These are phyloP conservation scores for Melanotaenia maccullochi DNA, from an alignment of 2,797 vertebrate genomes.

Conservation along the genomic window DNA sequence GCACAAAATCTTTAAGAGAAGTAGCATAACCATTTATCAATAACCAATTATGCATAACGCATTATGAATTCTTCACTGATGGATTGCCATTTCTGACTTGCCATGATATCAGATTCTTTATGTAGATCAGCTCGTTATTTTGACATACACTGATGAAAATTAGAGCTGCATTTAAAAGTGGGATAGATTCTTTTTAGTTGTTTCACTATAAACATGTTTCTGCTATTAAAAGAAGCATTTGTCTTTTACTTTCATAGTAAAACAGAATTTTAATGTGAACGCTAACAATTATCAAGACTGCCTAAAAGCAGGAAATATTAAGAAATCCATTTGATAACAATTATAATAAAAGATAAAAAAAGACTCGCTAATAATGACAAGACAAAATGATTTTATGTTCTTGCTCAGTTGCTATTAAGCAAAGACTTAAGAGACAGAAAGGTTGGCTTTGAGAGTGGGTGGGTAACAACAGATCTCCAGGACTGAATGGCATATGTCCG, in stretches of 20 bases:
- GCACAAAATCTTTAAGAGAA: not conserved
- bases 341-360: not conserved
- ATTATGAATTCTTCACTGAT: not conserved
- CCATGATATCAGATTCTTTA: not conserved
- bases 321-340: not conserved
- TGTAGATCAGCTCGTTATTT: not conserved
- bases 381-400: conserved; percentile 75
- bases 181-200: conserved; percentile 1
- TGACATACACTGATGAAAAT: fast-evolving
- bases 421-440: conserved; percentile 85
- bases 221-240: not conserved
- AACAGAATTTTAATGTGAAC: not conserved
- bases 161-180: not conserved
- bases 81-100: not conserved
- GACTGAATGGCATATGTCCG: conserved; percentile 78
- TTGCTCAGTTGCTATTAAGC: conserved; percentile 83
- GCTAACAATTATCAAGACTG: not conserved
- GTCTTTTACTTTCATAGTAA: not conserved
- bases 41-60: not conserved
- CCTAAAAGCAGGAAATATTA: not conserved
- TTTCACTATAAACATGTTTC: not conserved
- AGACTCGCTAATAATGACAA: conserved; percentile 71
- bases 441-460: conserved; percentile 44
- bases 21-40: not conserved
- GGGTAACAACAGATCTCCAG: conserved; percentile 67